These are phyloP conservation scores for Tipula helvola DNA, from an alignment of 2,888 invertebrate species.

Conservation along the genomic window DNA sequence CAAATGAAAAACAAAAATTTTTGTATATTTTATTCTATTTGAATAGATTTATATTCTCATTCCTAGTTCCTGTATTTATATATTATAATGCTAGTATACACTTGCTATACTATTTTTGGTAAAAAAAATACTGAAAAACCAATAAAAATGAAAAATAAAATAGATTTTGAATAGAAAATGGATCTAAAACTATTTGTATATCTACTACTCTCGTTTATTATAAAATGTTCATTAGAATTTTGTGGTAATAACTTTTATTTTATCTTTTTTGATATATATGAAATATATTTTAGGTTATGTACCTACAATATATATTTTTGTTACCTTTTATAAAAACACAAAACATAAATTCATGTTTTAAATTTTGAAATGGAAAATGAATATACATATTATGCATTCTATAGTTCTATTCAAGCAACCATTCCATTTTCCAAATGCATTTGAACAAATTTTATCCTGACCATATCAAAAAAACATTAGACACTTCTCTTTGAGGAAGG, in stretches of 20 bases:
- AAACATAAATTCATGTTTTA: not conserved
- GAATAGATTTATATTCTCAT: not conserved
- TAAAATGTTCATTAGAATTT: not conserved
- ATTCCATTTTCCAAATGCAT: no score
- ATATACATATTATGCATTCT: not conserved
- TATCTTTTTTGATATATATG: not conserved
- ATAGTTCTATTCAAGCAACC: no score
- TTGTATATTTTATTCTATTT: not conserved
- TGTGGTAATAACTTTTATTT: not conserved
- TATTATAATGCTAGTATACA: not conserved
- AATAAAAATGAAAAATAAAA: constrained; percentile 4
- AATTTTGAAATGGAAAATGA: not conserved
- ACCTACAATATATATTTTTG: not conserved
- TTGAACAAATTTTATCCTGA: no score
- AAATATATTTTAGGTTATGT: not conserved
- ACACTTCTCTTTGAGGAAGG: no score
- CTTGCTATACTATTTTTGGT: not conserved
- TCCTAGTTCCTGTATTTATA: not conserved
- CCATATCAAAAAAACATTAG: no score
- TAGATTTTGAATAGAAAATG: not conserved
- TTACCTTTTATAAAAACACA: not conserved
- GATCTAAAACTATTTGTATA: not conserved
- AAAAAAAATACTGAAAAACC: not conserved
- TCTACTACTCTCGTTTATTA: not conserved
- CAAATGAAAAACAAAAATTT: not conserved